phyloP scores from a whole-genome alignment of 2,113 vertebrate genomes.

The Labrus mixtus region DNA sequence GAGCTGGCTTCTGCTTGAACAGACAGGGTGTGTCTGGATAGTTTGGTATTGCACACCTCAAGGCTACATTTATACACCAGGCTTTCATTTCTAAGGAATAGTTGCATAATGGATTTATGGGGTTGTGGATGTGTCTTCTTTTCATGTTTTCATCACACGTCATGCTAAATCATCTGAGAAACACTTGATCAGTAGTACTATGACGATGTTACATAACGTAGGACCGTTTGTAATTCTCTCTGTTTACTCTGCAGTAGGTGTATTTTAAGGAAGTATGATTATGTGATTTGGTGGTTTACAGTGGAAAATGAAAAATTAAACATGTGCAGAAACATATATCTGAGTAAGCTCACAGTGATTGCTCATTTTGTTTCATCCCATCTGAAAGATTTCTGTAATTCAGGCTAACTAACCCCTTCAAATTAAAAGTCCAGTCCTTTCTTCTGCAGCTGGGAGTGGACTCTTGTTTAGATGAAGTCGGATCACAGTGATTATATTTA shows the following conservation, averaged over 20 bases:
- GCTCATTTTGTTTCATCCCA: too few relatives aligned
- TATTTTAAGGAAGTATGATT: slow-evolving; percentile 3
- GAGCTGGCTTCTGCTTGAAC: slow-evolving; percentile 14
- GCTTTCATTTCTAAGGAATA: neutral
- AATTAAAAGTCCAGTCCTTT: too few relatives aligned
- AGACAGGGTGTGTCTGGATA: slow-evolving; percentile 19
- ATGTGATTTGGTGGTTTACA: neutral
- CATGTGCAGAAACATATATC: neutral
- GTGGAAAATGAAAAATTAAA: too few relatives aligned
- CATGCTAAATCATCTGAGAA: neutral
- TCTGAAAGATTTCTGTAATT: too few relatives aligned
- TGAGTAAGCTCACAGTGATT: too few relatives aligned
- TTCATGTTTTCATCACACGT: neutral
- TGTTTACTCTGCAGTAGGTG: neutral
- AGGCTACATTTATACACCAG: slow-evolving; percentile 2
- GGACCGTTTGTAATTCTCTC: neutral
- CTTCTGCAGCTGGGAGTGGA: too few relatives aligned
- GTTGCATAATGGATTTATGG: neutral
- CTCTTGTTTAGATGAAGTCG: too few relatives aligned
- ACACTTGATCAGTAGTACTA: neutral
- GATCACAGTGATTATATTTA: too few relatives aligned
- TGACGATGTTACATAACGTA: neutral
- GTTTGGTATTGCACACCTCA: slow-evolving; percentile 7
- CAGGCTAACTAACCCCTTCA: too few relatives aligned
- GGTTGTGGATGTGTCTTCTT: too few relatives aligned